Evolutionary conservation across 2,113 vertebrate genomes (phyloP), one percentile per base, ranked within the genome.

Genomic region (Oncorhynchus gorbuscha): DNA sequence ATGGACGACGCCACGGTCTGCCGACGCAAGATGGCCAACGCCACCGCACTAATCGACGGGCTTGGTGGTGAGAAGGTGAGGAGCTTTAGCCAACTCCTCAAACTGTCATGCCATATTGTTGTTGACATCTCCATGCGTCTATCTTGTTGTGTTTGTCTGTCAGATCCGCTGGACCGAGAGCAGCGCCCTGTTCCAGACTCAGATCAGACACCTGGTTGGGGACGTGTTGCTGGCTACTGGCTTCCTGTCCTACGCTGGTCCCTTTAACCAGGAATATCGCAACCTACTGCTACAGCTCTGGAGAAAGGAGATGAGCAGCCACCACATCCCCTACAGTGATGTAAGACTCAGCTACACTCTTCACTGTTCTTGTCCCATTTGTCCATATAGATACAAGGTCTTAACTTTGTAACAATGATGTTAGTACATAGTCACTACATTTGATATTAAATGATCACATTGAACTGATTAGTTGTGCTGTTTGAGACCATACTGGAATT

Each of bases 211-310:
- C 75, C 85, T 95, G 81, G 94, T 95, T 1, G 95, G 95, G 2
- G 94, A 96, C 74, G 93, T 95, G 58, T 91, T 96, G 55, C 84
- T 96, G 79, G 90, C 93, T 24, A 93, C 95, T 0, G 95, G 94
- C 80, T 96, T 96, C 90, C 92, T 96, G 48, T 96, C 95, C 28
- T 96, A 96, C 0, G 89, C 92, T 62, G 95, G 95, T 1, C 94
- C 95, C 69, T 96, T 96, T 75, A 96, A 96, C 89, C 95, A 96
- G 84, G 94, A 96, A 76, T 96, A 93, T 78, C 93, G 95, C 49
- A 91, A 89, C 86, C 82, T 94, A 59, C 88, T 96, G 49, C 88
- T 95, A 32, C 84, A 89, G 0, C 76, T 91, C 76, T 96, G 95
- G 95, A 94, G 90, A 83, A 91, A 77, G n/a, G 94, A 94, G 79